Evolutionary conservation across 2,797 vertebrate genomes (phyloP), one percentile per base, ranked within the genome.

Genomic region (Crenichthys baileyi): DNA sequence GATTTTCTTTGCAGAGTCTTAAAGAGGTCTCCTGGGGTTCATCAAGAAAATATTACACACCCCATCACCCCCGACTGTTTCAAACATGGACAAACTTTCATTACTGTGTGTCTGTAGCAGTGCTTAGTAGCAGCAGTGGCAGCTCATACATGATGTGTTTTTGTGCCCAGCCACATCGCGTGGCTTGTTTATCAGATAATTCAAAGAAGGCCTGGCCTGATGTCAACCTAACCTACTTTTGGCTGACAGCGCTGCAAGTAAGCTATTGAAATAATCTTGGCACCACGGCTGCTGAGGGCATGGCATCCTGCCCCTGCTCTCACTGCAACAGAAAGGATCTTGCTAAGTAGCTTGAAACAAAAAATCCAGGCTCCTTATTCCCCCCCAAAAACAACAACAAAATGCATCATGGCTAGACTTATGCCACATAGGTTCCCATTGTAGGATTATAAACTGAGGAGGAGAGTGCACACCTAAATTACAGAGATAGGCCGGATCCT

Each of bases 191-290:
- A 15, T 26, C 41, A 70, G 13, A 26, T 70, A 7, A 46, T 70
- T 70, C 67, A 48, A 48, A 70, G 67, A 24, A 46, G 6, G 67
- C 67, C n/a, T 46, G 67, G 6, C 24, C 41, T 7, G 12, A 31
- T 4, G 67, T 70, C 67, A 70, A n/a, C 24, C 67, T 70, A 48
- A 70, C 67, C 41, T 70, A 70, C 67, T 70, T 46, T 26, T 26
- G 41, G 24, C 24, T 48, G 67, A n/a, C 24, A 44, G 41, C 8
- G 4, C 39, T 15, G 39, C 22, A n/a, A 68, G 39, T 68, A 24
- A 13, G 24, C 44, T 68, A 68, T n/a, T 44, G 39, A 22, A 7
- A 68, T n/a, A n/a, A 39, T 41, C 44, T 68, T 44, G 65, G 65
- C 65, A 44, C 39, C 65, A n/a, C 0, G 22, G 39, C 41, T 70